A percentile compares a stretch with the other conserved stretches of the same genome.
phyloP scores from a whole-genome alignment of 2,888 invertebrate species.

The Macrostomum cliftonense region DNA sequence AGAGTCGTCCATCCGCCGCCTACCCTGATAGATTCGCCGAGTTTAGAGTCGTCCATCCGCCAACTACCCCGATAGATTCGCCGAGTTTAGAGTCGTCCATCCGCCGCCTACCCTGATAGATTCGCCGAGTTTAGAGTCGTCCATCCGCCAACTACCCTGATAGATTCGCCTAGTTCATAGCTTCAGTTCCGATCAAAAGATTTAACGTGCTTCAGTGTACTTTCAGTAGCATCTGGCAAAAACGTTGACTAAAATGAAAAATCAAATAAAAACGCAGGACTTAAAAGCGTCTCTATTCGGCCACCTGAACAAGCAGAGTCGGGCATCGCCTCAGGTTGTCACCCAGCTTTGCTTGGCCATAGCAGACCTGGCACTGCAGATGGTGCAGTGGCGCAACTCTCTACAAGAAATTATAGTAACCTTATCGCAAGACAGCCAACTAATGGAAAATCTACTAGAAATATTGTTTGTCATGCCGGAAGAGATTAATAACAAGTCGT shows the following conservation, averaged over 20 bases:
- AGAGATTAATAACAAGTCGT: slow-evolving; percentile 46
- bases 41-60: too few relatives aligned
- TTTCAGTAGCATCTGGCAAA: neutral
- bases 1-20: too few relatives aligned
- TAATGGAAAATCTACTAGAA: slow-evolving; percentile 54
- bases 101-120: too few relatives aligned
- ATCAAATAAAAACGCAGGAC: neutral
- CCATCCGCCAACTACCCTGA: too few relatives aligned
- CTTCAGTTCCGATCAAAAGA: too few relatives aligned
- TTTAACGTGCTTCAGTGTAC: too few relatives aligned
- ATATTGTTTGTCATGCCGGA: slow-evolving; percentile 81
- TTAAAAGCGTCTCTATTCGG: neutral
- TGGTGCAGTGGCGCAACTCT: slow-evolving; percentile 76
- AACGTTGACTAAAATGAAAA: too few relatives aligned
- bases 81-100: too few relatives aligned
- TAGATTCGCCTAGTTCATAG: too few relatives aligned
- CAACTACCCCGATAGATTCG: too few relatives aligned
- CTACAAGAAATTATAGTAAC: slow-evolving; percentile 61
- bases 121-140: too few relatives aligned
- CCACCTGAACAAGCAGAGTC: neutral
- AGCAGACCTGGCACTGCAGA: slow-evolving; percentile 77
- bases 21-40: too few relatives aligned
- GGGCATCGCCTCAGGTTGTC: neutral
- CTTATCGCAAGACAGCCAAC: slow-evolving; percentile 24
- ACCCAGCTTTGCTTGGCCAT: slow-evolving; percentile 62